Evolutionary conservation across 2,888 invertebrate species (phyloP).

Genomic region (Lingula anatina): DNA sequence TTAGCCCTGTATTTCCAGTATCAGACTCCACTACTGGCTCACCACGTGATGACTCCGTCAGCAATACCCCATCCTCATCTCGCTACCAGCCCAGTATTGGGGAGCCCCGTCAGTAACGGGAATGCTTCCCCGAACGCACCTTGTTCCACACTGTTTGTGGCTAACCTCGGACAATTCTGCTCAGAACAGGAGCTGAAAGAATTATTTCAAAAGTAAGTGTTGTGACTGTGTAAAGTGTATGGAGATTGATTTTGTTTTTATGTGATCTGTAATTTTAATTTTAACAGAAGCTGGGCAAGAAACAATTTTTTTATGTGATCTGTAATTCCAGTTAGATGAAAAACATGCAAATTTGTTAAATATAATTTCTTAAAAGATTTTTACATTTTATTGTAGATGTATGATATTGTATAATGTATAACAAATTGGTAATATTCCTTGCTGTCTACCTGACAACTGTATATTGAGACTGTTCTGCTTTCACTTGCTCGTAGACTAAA

Average conservation of each 20-base stretch:
- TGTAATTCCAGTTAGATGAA: not conserved
- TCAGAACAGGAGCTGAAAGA: slow-evolving; percentile 98
- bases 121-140: slow-evolving; percentile 63
- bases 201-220: slow-evolving; percentile 87
- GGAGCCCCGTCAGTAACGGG: slow-evolving; percentile 71
- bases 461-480: no score
- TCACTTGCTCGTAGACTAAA: no score
- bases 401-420: no score
- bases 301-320: not conserved
- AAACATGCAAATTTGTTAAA: no score
- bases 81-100: slow-evolving; percentile 85
- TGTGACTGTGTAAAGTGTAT: no score
- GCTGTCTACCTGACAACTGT: no score
- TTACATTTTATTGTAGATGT: no score
- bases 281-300: not conserved
- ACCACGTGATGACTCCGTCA: slow-evolving; percentile 62
- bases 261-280: not conserved
- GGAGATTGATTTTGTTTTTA: not conserved
- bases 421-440: no score
- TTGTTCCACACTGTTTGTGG: slow-evolving; percentile 96
- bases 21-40: slow-evolving; percentile 3
- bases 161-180: slow-evolving; percentile 95
- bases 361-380: no score
- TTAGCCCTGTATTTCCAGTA: no score
- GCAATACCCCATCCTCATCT: slow-evolving; percentile 74